Base-by-base conservation (phyloP, 2,888 invertebrate species). In the Andrena haemorrhoa region DNA sequence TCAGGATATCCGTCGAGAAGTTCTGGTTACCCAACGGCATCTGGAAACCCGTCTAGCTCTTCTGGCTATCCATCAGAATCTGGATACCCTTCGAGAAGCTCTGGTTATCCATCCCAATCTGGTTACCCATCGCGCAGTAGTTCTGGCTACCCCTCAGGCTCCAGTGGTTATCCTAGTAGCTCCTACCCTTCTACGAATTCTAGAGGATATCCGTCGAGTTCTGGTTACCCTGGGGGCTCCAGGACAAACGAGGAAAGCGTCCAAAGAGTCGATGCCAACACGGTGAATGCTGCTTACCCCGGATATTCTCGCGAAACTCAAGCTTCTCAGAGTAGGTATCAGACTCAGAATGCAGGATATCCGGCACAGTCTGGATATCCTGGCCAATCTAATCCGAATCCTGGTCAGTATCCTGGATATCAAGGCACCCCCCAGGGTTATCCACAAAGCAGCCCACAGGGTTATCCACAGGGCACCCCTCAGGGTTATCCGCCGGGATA, bases 201-300 rank as follows among this genome's bases (percentile, higher is more conserved):
- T 73, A 0, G 76, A 29, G 70, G 84, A n/a, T 83, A 74, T 73
- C 87, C 68, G 33, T 74, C 83, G 7, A 77, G 53, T 0, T 56
- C 81, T 4, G 75, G 77, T 8, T 82, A 80, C 26, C 76, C 86
- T 10, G 16, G 70, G 6, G 72, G 65, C 0, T 81, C 86, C 2
- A 10, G 75, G 33, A 64, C 51, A 1, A 75, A 75, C 49, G 85
- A 90, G 7, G 73, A 70, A 26, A 58, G 71, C 7, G 29, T 84
- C 4, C 76, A 83, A 41, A 85, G 89, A 72, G 75, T 89, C 4
- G 83, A 79, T 8, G 82, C 80, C 0, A 88, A 53, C 35, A 66
- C 82, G 2, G 87, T 91, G 5, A 91, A 90, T 20, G 86, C 90
- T n/a, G 89, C 63, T 41, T 16, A 41, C 41, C 41, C 41, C 41